phyloP scores from a whole-genome alignment of 2,888 invertebrate species.

The Aphodius granarius region DNA sequence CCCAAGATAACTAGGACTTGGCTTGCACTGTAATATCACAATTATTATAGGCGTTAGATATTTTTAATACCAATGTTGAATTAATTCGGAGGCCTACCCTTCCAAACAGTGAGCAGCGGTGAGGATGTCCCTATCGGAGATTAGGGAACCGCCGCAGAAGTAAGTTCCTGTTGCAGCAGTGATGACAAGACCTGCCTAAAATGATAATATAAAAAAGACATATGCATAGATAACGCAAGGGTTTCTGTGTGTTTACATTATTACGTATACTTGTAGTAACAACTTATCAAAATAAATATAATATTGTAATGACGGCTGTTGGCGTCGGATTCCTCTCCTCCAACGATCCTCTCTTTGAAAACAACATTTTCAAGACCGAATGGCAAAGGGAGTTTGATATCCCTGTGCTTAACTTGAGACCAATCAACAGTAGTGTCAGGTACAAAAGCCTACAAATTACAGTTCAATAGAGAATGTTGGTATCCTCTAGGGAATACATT shows the following conservation, averaged over 20 bases:
- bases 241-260: no score
- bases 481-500: no score
- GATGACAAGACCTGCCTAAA: constrained; percentile 29
- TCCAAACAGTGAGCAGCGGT: constrained; percentile 58
- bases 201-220: neutral
- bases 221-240: no score
- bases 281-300: no score
- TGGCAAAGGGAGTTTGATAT: neutral
- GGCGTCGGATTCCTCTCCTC: constrained; percentile 1
- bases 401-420: constrained; percentile 6
- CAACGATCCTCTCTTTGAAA: neutral
- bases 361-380: neutral
- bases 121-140: constrained; percentile 55
- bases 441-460: neutral
- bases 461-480: no score
- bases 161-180: constrained; percentile 45
- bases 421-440: constrained; percentile 15
- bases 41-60: constrained; percentile 38
- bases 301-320: neutral
- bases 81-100: constrained; percentile 6
- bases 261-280: no score
- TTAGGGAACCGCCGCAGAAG: constrained; percentile 59
- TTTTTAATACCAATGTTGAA: neutral
- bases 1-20: constrained; percentile 35
- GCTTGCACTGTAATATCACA: constrained; percentile 44